A percentile compares a stretch with the other conserved stretches of the same genome.
phyloP scores from a whole-genome alignment of 2,113 vertebrate species.

The Protobothrops flavoviridis region DNA sequence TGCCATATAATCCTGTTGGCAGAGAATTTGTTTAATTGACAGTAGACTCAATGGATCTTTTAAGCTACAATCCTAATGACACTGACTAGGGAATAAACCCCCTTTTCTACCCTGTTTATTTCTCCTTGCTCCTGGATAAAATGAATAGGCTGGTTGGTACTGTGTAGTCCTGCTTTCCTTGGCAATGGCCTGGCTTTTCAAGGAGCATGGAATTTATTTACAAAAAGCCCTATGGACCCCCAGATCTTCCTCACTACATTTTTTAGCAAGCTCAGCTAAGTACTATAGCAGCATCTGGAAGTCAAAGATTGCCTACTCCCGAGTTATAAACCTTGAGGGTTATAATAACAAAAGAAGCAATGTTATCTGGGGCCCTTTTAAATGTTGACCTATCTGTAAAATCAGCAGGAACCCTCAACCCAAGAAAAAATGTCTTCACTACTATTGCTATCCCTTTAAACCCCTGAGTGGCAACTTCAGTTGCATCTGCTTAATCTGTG shows the following conservation, averaged over 20 bases:
- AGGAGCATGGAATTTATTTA: neutral
- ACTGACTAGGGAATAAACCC: neutral
- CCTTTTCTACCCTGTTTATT: neutral
- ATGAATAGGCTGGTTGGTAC: neutral
- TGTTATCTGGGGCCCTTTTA: neutral
- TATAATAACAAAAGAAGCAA: neutral
- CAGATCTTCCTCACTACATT: neutral
- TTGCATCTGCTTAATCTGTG: neutral
- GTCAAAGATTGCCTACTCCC: neutral
- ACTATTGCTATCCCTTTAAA: neutral
- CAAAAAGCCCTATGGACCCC: neutral
- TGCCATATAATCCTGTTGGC: neutral
- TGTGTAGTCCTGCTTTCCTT: neutral
- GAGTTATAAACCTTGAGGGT: neutral
- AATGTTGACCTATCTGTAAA: neutral
- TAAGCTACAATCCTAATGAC: neutral
- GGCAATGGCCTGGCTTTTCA: neutral
- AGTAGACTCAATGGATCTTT: neutral
- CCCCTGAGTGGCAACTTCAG: neutral
- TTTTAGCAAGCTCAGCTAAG: neutral
- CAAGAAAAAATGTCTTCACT: neutral
- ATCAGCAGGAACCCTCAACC: too few species aligned
- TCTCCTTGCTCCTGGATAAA: neutral
- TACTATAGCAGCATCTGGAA: neutral
- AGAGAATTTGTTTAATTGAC: neutral